These are phyloP conservation scores for Mastacembelus armatus DNA, from an alignment of 2,797 vertebrate species.

Conservation along the genomic window DNA sequence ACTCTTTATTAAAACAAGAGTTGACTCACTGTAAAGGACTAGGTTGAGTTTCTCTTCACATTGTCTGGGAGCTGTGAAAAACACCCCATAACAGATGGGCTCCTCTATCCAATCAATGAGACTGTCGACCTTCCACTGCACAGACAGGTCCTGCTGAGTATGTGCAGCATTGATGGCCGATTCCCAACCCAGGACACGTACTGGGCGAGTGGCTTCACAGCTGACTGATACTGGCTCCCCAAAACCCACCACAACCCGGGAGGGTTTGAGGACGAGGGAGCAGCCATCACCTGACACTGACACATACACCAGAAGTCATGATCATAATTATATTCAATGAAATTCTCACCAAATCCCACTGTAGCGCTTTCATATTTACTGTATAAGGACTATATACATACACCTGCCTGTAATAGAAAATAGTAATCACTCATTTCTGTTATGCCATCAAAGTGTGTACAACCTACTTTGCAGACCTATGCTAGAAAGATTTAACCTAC, in stretches of 20 bases:
- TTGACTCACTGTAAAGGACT: slow-evolving; percentile 85
- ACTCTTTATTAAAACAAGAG: not conserved
- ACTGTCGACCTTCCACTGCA: slow-evolving; percentile 86
- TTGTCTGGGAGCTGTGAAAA: slow-evolving; percentile 86
- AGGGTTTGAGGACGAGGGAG: slow-evolving; percentile 83
- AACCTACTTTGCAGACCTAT: too few relatives aligned
- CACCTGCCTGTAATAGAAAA: too few relatives aligned
- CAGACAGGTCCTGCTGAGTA: slow-evolving; percentile 79
- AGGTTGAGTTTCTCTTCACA: slow-evolving; percentile 88
- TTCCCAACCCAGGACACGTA: slow-evolving; percentile 86
- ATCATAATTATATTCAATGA: not conserved
- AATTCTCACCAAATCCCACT: not conserved
- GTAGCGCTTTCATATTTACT: not conserved
- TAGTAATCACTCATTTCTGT: too few relatives aligned
- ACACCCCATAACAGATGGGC: slow-evolving; percentile 87
- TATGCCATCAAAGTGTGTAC: too few relatives aligned
- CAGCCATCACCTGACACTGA: slow-evolving; percentile 83
- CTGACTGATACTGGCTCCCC: slow-evolving; percentile 83
- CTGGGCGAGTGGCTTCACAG: slow-evolving; percentile 83
- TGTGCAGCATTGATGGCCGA: slow-evolving; percentile 81
- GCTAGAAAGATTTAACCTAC: not conserved
- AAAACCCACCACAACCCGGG: slow-evolving; percentile 84
- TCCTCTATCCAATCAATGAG: slow-evolving; percentile 88
- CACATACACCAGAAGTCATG: slow-evolving; percentile 31
- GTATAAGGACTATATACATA: too few relatives aligned